phyloP scores from a whole-genome alignment of 2,888 invertebrate species.

The Prosopocoilus inquinatus region DNA sequence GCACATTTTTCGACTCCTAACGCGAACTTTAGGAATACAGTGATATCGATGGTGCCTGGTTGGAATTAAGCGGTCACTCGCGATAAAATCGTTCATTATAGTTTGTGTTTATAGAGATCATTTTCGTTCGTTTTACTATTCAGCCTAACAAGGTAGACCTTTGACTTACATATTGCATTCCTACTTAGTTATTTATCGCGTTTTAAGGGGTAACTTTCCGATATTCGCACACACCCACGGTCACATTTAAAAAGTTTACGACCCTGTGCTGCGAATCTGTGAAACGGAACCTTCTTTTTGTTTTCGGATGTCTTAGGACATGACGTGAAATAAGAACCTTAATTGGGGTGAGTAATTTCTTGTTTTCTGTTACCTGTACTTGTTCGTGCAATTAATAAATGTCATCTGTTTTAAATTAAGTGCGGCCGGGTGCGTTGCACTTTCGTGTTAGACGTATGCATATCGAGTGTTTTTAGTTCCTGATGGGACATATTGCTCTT shows the following conservation, averaged over 20 bases:
- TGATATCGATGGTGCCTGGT: constrained; percentile 4
- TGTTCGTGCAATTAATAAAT: too few relatives aligned
- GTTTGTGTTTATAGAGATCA: constrained; percentile 39
- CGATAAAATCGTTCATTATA: constrained; percentile 13
- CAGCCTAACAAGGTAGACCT: constrained; percentile 47
- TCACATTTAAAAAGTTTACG: not conserved
- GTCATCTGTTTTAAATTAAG: not conserved
- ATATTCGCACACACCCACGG: not conserved
- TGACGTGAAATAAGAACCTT: constrained; percentile 39
- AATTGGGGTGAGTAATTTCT: constrained; percentile 44
- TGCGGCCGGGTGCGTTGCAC: not conserved
- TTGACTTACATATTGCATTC: constrained; percentile 35
- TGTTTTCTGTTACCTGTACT: constrained; percentile 31
- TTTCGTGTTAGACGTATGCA: too few relatives aligned
- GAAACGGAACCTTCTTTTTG: constrained; percentile 27
- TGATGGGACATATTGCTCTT: too few relatives aligned
- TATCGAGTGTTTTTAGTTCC: too few relatives aligned
- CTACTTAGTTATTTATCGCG: not conserved
- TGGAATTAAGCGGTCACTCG: constrained; percentile 4
- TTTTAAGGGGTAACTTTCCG: not conserved
- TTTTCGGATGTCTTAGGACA: constrained; percentile 35
- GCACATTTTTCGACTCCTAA: too few relatives aligned
- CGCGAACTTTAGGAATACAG: not conserved
- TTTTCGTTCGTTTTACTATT: constrained; percentile 41
- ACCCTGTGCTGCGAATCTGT: not conserved